Evolutionary conservation across 2,888 invertebrate species (phyloP).

Genomic region (Amphipyra tragopoginis): DNA sequence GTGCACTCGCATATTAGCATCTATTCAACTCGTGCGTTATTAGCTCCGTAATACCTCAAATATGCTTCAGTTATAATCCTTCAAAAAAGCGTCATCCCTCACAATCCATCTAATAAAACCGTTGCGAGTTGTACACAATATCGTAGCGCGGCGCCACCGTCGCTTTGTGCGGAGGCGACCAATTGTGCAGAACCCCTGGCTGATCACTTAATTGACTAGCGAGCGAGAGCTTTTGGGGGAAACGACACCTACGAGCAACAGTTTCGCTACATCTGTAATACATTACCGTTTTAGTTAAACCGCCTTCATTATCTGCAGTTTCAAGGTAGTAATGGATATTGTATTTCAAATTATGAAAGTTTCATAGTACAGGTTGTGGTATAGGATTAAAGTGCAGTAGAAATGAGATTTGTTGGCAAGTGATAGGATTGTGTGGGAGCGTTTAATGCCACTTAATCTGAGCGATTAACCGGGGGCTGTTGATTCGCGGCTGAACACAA

Average conservation of each 20-base stretch:
- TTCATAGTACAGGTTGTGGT: slow-evolving; percentile 40
- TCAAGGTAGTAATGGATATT: slow-evolving; percentile 55
- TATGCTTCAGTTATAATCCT: slow-evolving; percentile 67
- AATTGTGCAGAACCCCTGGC: slow-evolving; percentile 88
- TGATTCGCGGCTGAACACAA: slow-evolving; percentile 66
- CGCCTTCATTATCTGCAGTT: background rate
- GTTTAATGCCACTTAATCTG: slow-evolving; percentile 83
- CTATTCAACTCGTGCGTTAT: slow-evolving; percentile 54
- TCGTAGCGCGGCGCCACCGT: slow-evolving; percentile 74
- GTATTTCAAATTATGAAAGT: slow-evolving; percentile 28
- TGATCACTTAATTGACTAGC: slow-evolving; percentile 89
- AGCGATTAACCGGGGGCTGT: slow-evolving; percentile 76
- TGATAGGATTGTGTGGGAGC: slow-evolving; percentile 83
- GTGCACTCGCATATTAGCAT: slow-evolving; percentile 51
- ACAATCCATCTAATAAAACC: slow-evolving; percentile 82
- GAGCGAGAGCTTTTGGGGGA: slow-evolving; percentile 80
- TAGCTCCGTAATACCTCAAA: slow-evolving; percentile 53
- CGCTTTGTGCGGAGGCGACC: slow-evolving; percentile 87
- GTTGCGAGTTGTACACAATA: slow-evolving; percentile 71
- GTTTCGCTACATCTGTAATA: slow-evolving; percentile 32
- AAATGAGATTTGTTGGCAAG: slow-evolving; percentile 86
- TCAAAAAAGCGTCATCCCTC: slow-evolving; percentile 75
- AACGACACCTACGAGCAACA: slow-evolving; percentile 52
- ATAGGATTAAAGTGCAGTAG: slow-evolving; percentile 84
- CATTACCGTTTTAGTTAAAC: slow-evolving; percentile 60